phyloP scores from a whole-genome alignment of 37 sponge, comb jelly and placozoan species.

The Bolinopsis microptera region DNA sequence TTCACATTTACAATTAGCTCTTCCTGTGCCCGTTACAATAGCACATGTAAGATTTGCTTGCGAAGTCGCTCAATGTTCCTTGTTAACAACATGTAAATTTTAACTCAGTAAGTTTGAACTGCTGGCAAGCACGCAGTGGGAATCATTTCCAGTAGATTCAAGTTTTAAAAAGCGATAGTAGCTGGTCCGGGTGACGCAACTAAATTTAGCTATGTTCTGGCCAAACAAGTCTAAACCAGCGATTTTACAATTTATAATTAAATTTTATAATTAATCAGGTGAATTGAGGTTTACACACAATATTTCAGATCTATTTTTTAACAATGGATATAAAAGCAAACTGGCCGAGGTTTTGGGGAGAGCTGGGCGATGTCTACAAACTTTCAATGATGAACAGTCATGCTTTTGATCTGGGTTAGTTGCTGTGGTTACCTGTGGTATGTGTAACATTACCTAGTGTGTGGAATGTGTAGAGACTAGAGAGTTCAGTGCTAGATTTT shows the following conservation, averaged over 20 bases:
- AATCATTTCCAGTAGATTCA: too few species aligned
- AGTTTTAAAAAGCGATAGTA: too few species aligned
- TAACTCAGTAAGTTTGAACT: background rate
- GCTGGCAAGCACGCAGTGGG: background rate
- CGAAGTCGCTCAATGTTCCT: background rate
- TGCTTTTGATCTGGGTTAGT: slow-evolving; percentile 46
- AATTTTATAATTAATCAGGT: too few species aligned
- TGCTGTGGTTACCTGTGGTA: background rate
- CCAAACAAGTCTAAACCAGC: too few species aligned
- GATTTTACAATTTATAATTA: too few species aligned
- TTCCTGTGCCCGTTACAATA: background rate
- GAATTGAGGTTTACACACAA: too few species aligned
- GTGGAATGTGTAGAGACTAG: too few species aligned
- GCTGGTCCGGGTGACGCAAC: too few species aligned
- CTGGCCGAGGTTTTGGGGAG: background rate
- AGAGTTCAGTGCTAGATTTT: too few species aligned
- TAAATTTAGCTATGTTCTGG: too few species aligned
- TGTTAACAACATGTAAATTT: background rate
- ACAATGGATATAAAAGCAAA: slow-evolving; percentile 34
- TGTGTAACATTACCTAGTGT: too few species aligned
- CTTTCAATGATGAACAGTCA: slow-evolving; percentile 45
- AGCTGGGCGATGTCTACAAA: background rate
- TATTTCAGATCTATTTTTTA: slow-evolving; percentile 19
- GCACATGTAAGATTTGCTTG: background rate
- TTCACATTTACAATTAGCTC: background rate